Evolutionary conservation across 2,113 vertebrate species (phyloP).

Genomic region (Aphyosemion australe): DNA sequence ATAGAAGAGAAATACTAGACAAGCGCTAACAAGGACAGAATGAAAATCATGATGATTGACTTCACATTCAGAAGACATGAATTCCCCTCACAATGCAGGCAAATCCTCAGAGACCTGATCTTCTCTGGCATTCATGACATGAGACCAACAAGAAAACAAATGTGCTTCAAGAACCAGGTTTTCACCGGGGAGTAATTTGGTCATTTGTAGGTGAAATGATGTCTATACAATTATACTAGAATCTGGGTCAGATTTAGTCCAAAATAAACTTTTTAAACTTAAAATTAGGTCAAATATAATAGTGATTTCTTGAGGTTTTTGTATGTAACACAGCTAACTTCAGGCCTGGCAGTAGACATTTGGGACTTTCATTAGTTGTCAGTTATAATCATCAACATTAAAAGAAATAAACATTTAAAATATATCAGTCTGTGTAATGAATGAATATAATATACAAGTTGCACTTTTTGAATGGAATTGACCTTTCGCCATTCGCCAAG

Average conservation of each 20-base stretch:
- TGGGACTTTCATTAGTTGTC: no score
- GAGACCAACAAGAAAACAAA: background rate
- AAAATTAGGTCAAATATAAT: background rate
- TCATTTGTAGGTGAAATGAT: background rate
- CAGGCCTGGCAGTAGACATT: no score
- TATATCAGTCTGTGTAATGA: no score
- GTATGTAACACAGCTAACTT: no score
- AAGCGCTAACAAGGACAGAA: background rate
- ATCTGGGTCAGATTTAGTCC: slow-evolving; percentile 1
- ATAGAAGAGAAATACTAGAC: background rate
- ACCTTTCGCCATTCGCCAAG: no score
- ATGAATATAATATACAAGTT: no score
- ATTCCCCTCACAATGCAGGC: background rate
- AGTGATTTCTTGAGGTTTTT: background rate
- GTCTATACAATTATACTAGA: background rate
- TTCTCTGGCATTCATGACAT: background rate
- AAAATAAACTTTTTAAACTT: background rate
- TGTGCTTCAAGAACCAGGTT: background rate
- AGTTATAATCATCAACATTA: no score
- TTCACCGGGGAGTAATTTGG: background rate
- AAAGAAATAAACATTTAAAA: no score
- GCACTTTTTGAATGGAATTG: no score
- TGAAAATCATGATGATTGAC: background rate
- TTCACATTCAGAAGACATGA: background rate
- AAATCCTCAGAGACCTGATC: background rate